Evolutionary conservation across 1,140 invertebrate genomes (phyloP), one percentile per base, ranked within the genome.

Genomic region (Euura lappo): DNA sequence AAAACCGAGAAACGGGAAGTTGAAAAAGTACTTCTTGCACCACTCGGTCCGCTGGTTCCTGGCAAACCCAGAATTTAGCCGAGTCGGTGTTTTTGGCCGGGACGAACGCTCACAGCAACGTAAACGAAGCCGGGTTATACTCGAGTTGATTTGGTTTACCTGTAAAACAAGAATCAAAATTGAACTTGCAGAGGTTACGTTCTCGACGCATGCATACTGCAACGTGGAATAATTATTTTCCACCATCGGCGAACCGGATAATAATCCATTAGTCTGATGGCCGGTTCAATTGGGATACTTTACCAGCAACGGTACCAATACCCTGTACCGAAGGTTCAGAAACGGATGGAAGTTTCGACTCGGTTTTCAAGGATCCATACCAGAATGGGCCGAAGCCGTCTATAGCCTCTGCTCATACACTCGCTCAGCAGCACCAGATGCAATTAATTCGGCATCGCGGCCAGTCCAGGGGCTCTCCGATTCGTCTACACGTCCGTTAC

Each of bases 221-320:
- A 28, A 28, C 47, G 71, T 78, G 79, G 77, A 79, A 77, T 78
- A 78, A 79, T 79, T 76, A 79, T 72, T 79, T 77, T 76, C 68
- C 76, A 79, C 75, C 79, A 71, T 73, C 72, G 70, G 44, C 67
- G 69, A 79, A 76, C 78, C 77, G 79, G 79, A 80, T 81, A 79
- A 81, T 80, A 79, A 81, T 80, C 79, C 80, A 81, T 81, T 81
- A 81, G 80, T 79, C 69, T 77, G 79, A 78, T 79, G 80, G 74
- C 60, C 73, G 70, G 74, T 28, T 28, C 28, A 79, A 81, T 81
- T 79, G 78, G 79, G 75, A 68, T n/a, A 72, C 72, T 76, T 76
- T 73, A 28, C 28, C 70, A 69, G 51, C 73, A 73, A 75, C 73
- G 74, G 71, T 73, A 28, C 75, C 71, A 79, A 68, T 78, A 78